Percentiles rank a stretch among this genome's conserved stretches.
phyloP scores from a whole-genome alignment of 2,888 invertebrate species.

The Caenorhabditis drosophilae region DNA sequence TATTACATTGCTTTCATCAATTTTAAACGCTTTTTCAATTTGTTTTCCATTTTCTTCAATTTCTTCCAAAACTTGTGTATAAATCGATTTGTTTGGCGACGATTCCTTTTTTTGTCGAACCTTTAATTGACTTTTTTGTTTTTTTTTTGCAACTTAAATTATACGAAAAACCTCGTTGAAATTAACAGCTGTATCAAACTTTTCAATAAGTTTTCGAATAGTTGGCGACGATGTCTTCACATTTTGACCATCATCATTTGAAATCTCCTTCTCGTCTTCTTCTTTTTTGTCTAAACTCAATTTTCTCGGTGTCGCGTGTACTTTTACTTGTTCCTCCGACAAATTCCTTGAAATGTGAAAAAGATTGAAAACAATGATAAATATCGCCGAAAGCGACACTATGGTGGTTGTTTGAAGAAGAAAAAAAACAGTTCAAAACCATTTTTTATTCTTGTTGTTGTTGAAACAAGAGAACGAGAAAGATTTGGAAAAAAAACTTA shows the following conservation, averaged over 20 bases:
- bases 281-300: no score
- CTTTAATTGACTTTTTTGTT: slow-evolving; percentile 1
- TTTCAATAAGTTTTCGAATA: slow-evolving; percentile 32
- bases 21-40: slow-evolving; percentile 6
- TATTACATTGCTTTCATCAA: no score
- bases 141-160: slow-evolving; percentile 3
- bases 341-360: no score
- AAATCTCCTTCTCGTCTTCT: slow-evolving; percentile 1
- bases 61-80: slow-evolving; percentile 25
- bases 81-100: slow-evolving; percentile 14
- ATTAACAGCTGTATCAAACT: slow-evolving; percentile 29
- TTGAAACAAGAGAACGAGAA: background rate
- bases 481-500: background rate
- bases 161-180: slow-evolving; percentile 10
- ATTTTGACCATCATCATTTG: background rate
- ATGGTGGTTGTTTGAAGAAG: no score
- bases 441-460: background rate
- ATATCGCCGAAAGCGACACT: no score
- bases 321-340: no score
- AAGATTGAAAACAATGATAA: no score
- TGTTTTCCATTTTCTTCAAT: slow-evolving; percentile 7
- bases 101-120: slow-evolving; percentile 7
- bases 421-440: no score
- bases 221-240: slow-evolving; percentile 4
- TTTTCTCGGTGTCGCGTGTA: background rate